Evolutionary conservation across 2,888 invertebrate genomes (phyloP).

Genomic region (Eupithecia inturbata): DNA sequence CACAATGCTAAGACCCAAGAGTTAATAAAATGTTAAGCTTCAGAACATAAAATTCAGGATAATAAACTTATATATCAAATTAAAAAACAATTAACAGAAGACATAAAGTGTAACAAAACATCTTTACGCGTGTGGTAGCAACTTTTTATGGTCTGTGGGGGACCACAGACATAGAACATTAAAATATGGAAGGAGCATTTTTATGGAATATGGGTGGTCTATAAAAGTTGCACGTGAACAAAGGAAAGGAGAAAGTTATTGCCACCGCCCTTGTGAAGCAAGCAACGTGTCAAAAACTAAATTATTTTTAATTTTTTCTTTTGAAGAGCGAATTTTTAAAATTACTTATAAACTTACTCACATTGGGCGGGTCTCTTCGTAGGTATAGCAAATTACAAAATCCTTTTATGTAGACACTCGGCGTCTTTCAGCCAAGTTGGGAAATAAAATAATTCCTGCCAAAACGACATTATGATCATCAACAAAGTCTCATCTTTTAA

Average conservation of each 20-base stretch:
- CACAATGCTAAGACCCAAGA: not conserved
- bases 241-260: constrained; percentile 21
- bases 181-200: constrained; percentile 46
- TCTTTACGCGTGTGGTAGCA: constrained; percentile 46
- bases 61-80: constrained; percentile 13
- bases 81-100: constrained; percentile 28
- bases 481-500: no score
- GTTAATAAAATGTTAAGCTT: constrained; percentile 1
- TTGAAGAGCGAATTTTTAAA: not conserved
- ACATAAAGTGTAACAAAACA: constrained; percentile 38
- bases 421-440: no score
- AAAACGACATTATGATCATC: no score
- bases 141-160: constrained; percentile 59
- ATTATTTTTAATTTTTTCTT: not conserved
- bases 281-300: constrained; percentile 2
- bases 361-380: not conserved
- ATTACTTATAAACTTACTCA: not conserved
- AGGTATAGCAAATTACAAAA: not conserved
- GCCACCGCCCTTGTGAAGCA: not conserved
- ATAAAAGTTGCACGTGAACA: constrained; percentile 31
- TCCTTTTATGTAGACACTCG: not conserved
- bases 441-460: no score
- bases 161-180: constrained; percentile 53
- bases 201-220: constrained; percentile 43
- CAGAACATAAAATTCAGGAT: constrained; percentile 9